Base-by-base conservation (phyloP, 2,888 invertebrate genomes). In the Chrysopilus asiliformis region DNA sequence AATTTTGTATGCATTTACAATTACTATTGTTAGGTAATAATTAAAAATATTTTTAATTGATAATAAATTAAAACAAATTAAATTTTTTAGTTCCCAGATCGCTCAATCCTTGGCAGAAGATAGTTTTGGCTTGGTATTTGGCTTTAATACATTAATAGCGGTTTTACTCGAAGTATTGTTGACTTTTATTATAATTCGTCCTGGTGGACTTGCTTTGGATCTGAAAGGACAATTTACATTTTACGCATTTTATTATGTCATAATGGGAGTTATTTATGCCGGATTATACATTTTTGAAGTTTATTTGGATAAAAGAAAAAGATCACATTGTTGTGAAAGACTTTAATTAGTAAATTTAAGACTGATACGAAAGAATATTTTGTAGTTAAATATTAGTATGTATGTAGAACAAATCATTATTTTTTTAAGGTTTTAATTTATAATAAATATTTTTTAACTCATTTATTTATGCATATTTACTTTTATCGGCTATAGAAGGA, bases 51-150 rank as follows among this genome's bases (percentile, higher is more conserved):
- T 22, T 22, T 22, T 22, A 8, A 22, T 8, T 22, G 22, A 22
- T 10, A 22, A 22, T 22, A 8, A 22, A 7, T 22, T 8, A 22
- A 22, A 22, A 22, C 10, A 22, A 8, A 8, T 22, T 8, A 8
- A 8, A 10, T n/a, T n/a, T n/a, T n/a, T n/a, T n/a, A 90, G 89
- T 58, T 79, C 82, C 31, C 87, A 90, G 66, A 82, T 94, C 35
- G 91, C 93, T 0, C 74, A 79, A 43, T 68, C 76, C 43, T 69
- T 93, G 39, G 70, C 74, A 37, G 79, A 83, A 49, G 85, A 89
- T 34, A 85, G 85, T 58, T 90, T 84, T 57, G 91, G 87, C 1
- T 67, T 93, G 4, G 79, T 94, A 45, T 91, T 93, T 60, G 93
- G 93, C 4, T 70, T 90, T 46, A 93, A 90, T 60, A 89, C 84